Evolutionary conservation across 2,113 vertebrate species (phyloP).

Genomic region (Odocoileus hemionus): DNA sequence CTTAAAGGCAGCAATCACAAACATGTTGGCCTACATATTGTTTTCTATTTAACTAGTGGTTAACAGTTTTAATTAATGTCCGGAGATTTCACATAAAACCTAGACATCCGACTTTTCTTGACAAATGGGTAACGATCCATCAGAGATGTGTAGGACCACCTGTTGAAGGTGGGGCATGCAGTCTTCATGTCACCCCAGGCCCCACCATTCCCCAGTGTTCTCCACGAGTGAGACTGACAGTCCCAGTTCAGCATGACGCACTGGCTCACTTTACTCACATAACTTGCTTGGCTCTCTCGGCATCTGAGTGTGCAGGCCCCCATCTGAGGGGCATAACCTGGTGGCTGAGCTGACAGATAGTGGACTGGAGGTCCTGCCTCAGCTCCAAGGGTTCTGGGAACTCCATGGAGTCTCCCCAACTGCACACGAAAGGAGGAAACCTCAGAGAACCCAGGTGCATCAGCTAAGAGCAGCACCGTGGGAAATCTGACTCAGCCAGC

Average conservation of each 20-base stretch:
- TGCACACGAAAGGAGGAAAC: neutral
- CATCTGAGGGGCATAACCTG: neutral
- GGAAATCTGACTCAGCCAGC: slow-evolving; percentile 8
- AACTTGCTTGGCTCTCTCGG: neutral
- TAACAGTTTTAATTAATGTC: neutral
- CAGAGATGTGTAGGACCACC: neutral
- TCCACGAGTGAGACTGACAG: neutral
- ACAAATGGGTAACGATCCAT: neutral
- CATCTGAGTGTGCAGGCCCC: neutral
- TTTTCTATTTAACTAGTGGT: neutral
- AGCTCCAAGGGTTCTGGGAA: neutral
- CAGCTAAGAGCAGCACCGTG: neutral
- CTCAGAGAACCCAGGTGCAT: neutral
- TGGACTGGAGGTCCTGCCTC: neutral
- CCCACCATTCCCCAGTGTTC: neutral
- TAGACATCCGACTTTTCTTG: neutral
- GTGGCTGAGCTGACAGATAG: neutral
- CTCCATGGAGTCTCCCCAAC: neutral
- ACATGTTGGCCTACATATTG: neutral
- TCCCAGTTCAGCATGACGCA: neutral
- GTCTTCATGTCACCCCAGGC: neutral
- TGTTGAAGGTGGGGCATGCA: neutral
- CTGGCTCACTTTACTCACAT: neutral
- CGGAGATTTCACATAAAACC: neutral
- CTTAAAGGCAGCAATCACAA: neutral